Evolutionary conservation across 2,113 vertebrate species (phyloP).

Genomic region (Lipophrys pholis): DNA sequence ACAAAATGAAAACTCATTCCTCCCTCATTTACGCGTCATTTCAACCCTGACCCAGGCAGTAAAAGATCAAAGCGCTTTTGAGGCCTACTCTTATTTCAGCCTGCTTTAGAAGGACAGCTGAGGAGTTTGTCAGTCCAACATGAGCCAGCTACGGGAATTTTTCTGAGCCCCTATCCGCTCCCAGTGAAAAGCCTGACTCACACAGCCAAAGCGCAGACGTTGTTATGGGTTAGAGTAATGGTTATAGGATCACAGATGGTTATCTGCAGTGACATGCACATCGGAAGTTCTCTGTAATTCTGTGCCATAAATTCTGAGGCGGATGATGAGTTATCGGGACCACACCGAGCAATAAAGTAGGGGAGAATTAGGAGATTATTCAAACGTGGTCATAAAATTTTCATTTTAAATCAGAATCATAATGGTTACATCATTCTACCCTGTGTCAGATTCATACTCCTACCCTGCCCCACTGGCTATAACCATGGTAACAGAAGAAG

Average conservation of each 20-base stretch:
- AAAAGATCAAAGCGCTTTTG: slow-evolving; percentile 87
- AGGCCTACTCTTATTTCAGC: slow-evolving; percentile 83
- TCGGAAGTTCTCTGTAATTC: slow-evolving; percentile 41
- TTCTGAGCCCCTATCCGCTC: slow-evolving; percentile 75
- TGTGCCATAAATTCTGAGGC: slow-evolving; percentile 35
- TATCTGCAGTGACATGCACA: slow-evolving; percentile 54
- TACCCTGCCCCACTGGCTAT: slow-evolving; percentile 50
- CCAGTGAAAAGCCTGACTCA: slow-evolving; percentile 79
- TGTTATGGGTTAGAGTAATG: slow-evolving; percentile 70
- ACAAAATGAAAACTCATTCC: slow-evolving; percentile 84
- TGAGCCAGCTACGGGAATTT: slow-evolving; percentile 81
- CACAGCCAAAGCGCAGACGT: slow-evolving; percentile 45
- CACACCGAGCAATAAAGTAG: slow-evolving; percentile 35
- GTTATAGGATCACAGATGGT: slow-evolving; percentile 73
- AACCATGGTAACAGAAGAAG: slow-evolving; percentile 78
- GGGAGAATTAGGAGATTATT: slow-evolving; percentile 47
- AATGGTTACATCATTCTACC: slow-evolving; percentile 65
- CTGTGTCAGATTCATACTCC: slow-evolving; percentile 49
- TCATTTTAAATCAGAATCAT: slow-evolving; percentile 46
- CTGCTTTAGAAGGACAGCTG: slow-evolving; percentile 84
- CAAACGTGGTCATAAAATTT: slow-evolving; percentile 49
- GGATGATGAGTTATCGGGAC: slow-evolving; percentile 35
- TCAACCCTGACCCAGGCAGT: slow-evolving; percentile 84
- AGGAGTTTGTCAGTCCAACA: slow-evolving; percentile 79
- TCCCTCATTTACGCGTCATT: slow-evolving; percentile 87